phyloP scores from a whole-genome alignment of 1,140 invertebrate genomes.

The Macrocentrus cingulum region DNA sequence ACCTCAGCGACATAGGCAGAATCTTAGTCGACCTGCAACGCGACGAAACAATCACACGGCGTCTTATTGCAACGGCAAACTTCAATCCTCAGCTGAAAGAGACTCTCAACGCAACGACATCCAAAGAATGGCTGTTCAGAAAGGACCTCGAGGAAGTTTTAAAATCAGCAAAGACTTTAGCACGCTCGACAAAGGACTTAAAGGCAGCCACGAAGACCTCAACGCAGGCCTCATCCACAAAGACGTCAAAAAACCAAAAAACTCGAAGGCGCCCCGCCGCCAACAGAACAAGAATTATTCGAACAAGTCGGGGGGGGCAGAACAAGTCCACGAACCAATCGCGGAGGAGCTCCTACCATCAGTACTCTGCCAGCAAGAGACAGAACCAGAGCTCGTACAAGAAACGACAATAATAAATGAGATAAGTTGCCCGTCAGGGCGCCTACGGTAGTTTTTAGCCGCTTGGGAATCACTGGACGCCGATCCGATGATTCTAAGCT shows the following conservation, averaged over 20 bases:
- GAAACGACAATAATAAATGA: neutral
- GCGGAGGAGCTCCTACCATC: neutral
- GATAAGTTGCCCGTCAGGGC: conserved; percentile 17
- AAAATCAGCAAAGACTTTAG: neutral
- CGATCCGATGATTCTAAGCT: conserved; percentile 11
- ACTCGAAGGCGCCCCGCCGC: conserved; percentile 7
- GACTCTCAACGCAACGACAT: conserved; percentile 5
- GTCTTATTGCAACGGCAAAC: conserved; percentile 11
- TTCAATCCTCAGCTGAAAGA: conserved; percentile 8
- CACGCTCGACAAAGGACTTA: neutral
- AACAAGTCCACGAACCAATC: neutral
- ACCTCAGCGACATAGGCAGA: conserved; percentile 13
- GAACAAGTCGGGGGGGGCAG: neutral
- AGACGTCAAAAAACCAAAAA: conserved; percentile 14
- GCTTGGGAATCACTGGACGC: conserved; percentile 20
- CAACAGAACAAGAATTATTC: neutral
- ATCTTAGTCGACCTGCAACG: conserved; percentile 19
- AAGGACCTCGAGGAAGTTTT: conserved; percentile 13
- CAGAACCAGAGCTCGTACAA: conserved; percentile 3
- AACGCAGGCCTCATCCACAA: no score
- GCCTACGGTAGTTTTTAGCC: conserved; percentile 8
- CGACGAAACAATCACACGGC: conserved; percentile 15
- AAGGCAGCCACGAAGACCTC: no score
- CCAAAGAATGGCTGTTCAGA: conserved; percentile 13
- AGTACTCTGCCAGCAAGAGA: neutral